Base-by-base conservation (phyloP, 2,797 vertebrate genomes). In the Podargus strigoides region DNA sequence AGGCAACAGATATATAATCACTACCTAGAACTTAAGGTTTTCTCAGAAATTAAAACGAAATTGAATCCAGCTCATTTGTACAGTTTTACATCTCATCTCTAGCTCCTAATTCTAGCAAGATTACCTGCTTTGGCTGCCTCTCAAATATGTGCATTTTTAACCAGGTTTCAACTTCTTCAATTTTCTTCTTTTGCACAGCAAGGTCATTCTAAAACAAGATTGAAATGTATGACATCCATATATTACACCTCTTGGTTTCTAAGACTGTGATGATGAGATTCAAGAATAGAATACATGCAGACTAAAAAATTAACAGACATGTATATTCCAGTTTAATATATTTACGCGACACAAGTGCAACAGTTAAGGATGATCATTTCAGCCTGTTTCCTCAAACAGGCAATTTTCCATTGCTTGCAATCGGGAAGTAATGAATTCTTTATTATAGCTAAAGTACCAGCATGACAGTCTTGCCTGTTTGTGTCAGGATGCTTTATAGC, bases 131-230 rank as follows among this genome's bases (percentile, higher is more conserved):
- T 34, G 88, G 85, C 52, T 96, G 91, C 74, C 92, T 97, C 94
- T 97, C 86, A 73, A 97, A 96, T 42, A 97, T 41, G 63, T 98
- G 97, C 19, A 15, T 37, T 97, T 96, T 99, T 83, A 99, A 94
- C 99, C 99, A 99, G 75, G 94, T 97, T 97, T 99, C 98, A 92
- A 99, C 99, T 96, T 99, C 99, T 89, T 99, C 99, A 15, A 99
- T 95, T 96, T 99, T 99, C 98, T 99, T 99, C 97, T 99, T 99
- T 96, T 99, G 99, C 69, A 99, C 99, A 49, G 99, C 99, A 81
- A 99, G 98, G 75, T 99, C 99, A 74, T 87, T 97, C 99, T 99
- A 89, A 77, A 96, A 73, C 36, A 49, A 93, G 94, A 89, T 96
- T 14, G 96, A 58, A 93, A 85, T 37, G 73, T 2, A 46, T 68